Conservation (phyloP, 2,113 vertebrate species). For the Haemorhous mexicanus region DNA sequence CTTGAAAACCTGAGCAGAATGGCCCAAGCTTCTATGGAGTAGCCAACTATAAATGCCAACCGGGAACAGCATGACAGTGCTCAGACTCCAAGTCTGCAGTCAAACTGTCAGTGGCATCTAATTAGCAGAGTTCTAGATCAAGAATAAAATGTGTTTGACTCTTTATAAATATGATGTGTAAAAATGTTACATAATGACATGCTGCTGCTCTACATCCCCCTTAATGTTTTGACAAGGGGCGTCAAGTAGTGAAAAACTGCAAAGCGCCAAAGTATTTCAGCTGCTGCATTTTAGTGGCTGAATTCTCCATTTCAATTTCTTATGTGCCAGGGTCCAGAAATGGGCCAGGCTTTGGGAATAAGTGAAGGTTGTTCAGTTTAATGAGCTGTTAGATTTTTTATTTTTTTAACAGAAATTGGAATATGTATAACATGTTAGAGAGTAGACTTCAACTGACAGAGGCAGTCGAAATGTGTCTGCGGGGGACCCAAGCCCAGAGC, state of each 20-base stretch:
- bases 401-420: background rate
- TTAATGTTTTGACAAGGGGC: slow-evolving; percentile 63
- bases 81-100: slow-evolving; percentile 46
- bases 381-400: background rate
- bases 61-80: slow-evolving; percentile 30
- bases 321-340: background rate
- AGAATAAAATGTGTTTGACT: slow-evolving; percentile 63
- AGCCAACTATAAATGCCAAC: slow-evolving; percentile 51
- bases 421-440: background rate
- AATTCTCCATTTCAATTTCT: slow-evolving; percentile 24
- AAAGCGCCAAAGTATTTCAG: slow-evolving; percentile 29
- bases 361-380: background rate
- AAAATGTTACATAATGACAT: slow-evolving; percentile 67
- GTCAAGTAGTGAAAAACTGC: slow-evolving; percentile 52
- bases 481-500: background rate
- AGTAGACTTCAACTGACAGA: background rate
- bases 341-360: background rate
- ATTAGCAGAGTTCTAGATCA: slow-evolving; percentile 52
- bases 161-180: slow-evolving; percentile 64
- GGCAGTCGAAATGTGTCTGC: background rate
- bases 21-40: slow-evolving; percentile 13
- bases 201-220: slow-evolving; percentile 50
- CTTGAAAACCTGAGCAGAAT: slow-evolving; percentile 42
- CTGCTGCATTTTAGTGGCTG: background rate
- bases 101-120: slow-evolving; percentile 59